These are phyloP conservation scores for Stichopus horrens DNA, from an alignment of 53 echinoderm and acorn worm genomes.

Conservation along the genomic window DNA sequence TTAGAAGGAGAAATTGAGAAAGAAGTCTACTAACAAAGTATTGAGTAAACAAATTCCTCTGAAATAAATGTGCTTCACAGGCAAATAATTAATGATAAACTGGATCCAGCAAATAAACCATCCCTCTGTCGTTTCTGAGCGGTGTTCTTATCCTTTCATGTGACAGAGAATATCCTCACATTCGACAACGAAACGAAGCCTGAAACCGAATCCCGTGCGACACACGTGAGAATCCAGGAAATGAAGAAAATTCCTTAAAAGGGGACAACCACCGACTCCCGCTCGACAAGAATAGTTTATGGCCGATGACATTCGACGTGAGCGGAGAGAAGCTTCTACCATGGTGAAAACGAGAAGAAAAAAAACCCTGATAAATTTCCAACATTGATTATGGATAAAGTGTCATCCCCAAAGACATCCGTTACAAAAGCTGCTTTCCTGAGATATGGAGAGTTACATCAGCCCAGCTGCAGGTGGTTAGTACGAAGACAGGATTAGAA, in stretches of 20 bases:
- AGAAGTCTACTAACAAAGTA: background rate
- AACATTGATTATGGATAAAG: conserved; percentile 44
- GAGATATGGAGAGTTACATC: background rate
- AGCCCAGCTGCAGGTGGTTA: conserved; percentile 14
- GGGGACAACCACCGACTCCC: background rate
- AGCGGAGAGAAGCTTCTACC: background rate
- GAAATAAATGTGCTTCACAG: conserved; percentile 33
- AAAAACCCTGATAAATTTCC: conserved; percentile 12
- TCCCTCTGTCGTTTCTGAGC: background rate
- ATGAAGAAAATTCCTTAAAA: conserved; percentile 4
- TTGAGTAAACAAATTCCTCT: conserved; percentile 13
- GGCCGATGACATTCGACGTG: conserved; percentile 29
- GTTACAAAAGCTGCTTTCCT: conserved; percentile 32
- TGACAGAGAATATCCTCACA: background rate
- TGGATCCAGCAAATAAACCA: conserved; percentile 24
- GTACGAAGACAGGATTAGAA: background rate
- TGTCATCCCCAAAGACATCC: conserved; percentile 43
- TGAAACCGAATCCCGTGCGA: conserved; percentile 18
- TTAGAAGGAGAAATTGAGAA: background rate
- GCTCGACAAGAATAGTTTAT: conserved; percentile 19
- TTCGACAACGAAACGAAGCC: background rate
- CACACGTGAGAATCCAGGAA: conserved; percentile 2
- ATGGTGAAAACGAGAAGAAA: conserved; percentile 7
- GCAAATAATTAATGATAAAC: conserved; percentile 4
- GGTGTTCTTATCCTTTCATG: background rate